Base-by-base conservation (phyloP, 2,888 invertebrate species). In the Abrostola triplasia region DNA sequence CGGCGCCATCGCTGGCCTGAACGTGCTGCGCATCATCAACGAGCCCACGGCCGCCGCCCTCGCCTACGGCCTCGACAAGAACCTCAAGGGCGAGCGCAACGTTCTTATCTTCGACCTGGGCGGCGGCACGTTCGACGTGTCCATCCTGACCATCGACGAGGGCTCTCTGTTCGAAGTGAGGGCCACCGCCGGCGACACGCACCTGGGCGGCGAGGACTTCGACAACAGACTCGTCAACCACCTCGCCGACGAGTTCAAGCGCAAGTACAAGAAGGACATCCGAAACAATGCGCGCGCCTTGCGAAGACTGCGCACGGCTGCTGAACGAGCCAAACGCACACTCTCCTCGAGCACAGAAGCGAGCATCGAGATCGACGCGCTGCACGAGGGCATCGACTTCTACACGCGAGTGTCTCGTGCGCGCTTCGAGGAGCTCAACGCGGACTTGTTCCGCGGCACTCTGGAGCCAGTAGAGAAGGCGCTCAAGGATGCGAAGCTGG, bases 111-210 rank as follows among this genome's bases (percentile, higher is more conserved):
- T 96, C 84, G 96, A 96, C 83, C 91, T 96, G 64, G 96, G 96
- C 13, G 95, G 95, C 36, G 95, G 95, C 66, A 97, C 97, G 12
- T 97, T 98, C 87, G 98, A 98, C 91, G 98, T 98, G 5, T 98
- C 98, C 55, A 96, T 98, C 69, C 92, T 98, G 51, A 97, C 97
- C 55, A 98, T 98, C 85, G 97, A 97, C 85, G 97, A 97, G 88
- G 95, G 97, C 44, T 95, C 95, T 1, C 84, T 95, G 65, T 97
- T 97, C 85, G 97, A 97, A 89, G 98, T 97, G 5, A 97, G 96
- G 86, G 95, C 98, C 0, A 98, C 97, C 2, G 97, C 97, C 38
- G 98, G 98, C 38, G 98, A 98, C 85, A 98, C 98, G 6, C 98
- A 97, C 85, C 95, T 97, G 58, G 97, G 97, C 35, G 97, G 97